These are phyloP conservation scores for Mimumesa dahlbomi DNA, from an alignment of 2,888 invertebrate genomes.

Conservation along the genomic window DNA sequence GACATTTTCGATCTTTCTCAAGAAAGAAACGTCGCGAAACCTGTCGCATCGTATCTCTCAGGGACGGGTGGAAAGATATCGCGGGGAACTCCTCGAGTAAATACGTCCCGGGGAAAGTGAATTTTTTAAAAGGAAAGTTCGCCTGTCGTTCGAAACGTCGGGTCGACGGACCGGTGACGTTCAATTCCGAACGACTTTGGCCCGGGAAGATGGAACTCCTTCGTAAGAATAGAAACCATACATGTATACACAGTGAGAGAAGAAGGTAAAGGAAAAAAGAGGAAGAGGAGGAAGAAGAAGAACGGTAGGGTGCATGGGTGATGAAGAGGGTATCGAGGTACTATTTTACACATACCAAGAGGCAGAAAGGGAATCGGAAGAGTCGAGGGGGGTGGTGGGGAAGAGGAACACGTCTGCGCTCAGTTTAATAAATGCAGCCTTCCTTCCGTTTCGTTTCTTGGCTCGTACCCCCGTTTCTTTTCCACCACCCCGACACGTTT, in stretches of 20 bases:
- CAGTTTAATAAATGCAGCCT: conserved; percentile 76
- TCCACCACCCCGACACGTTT: conserved; percentile 17
- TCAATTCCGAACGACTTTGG: conserved; percentile 23
- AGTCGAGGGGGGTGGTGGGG: conserved; percentile 4
- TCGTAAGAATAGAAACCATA: conserved; percentile 7
- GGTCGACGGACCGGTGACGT: conserved; percentile 4
- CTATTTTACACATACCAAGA: conserved; percentile 54
- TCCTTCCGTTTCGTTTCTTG: conserved; percentile 74
- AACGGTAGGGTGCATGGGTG: conserved; percentile 14
- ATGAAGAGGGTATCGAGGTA: conserved; percentile 54
- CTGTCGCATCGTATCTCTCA: neutral
- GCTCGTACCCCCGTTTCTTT: conserved; percentile 54
- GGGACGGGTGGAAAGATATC: neutral
- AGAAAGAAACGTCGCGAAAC: too few relatives aligned
- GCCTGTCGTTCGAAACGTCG: neutral
- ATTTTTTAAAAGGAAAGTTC: neutral
- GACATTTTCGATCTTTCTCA: too few relatives aligned
- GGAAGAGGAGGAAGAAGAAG: conserved; percentile 11
- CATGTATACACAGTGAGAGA: neutral
- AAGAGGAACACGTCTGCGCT: conserved; percentile 64
- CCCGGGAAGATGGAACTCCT: conserved; percentile 15
- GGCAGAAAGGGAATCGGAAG: conserved; percentile 8
- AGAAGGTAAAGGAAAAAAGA: neutral
- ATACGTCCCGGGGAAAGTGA: neutral
- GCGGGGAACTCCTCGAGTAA: neutral